phyloP scores from a whole-genome alignment of 2,113 vertebrate species.

The Galemys pyrenaicus region DNA sequence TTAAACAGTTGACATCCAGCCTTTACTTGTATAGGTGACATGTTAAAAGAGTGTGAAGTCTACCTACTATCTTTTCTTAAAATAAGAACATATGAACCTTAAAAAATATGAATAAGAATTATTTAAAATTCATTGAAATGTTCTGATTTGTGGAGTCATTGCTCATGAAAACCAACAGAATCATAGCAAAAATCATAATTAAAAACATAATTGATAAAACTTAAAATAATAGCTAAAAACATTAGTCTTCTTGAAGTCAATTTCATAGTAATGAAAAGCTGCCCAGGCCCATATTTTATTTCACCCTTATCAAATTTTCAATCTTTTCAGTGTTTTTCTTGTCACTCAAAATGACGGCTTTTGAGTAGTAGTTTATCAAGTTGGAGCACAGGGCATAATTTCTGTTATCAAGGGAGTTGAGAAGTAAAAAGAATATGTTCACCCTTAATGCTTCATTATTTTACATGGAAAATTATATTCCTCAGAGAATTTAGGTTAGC shows the following conservation, averaged over 20 bases:
- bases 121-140: constrained; percentile 35
- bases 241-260: constrained; percentile 64
- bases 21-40: not conserved
- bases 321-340: constrained; percentile 61
- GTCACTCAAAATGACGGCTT: constrained; percentile 51
- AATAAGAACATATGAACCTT: not conserved
- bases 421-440: constrained; percentile 7
- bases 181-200: constrained; percentile 1
- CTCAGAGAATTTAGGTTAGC: not conserved
- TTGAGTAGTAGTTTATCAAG: constrained; percentile 55
- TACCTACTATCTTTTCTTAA: not conserved
- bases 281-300: constrained; percentile 54
- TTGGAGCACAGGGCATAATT: not conserved
- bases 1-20: not conserved
- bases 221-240: constrained; percentile 55
- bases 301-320: constrained; percentile 66
- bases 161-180: not conserved
- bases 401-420: not conserved
- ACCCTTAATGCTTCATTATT: not conserved
- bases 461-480: not conserved
- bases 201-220: constrained; percentile 16
- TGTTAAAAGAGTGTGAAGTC: not conserved
- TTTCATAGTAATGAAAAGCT: constrained; percentile 63
- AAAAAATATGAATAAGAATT: constrained; percentile 6
- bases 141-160: not conserved